These are phyloP conservation scores for Halictus quadricinctus DNA, from an alignment of 2,888 invertebrate genomes.

Conservation along the genomic window DNA sequence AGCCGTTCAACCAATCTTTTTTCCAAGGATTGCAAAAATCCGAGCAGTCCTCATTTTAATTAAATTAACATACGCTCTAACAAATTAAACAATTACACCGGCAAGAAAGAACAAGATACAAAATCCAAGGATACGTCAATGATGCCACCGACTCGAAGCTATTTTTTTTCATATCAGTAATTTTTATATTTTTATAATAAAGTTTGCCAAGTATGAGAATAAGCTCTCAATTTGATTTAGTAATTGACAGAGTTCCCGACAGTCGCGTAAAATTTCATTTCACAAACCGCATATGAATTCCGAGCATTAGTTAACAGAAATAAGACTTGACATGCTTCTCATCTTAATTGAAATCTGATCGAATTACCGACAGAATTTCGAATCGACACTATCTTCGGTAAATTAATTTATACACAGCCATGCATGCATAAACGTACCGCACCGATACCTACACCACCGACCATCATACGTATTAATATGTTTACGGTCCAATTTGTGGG, in stretches of 20 bases:
- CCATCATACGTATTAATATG: background rate
- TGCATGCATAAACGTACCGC: background rate
- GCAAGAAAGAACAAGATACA: no score
- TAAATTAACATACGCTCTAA: no score
- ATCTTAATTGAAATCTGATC: background rate
- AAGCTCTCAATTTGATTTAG: no score
- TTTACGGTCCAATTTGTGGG: background rate
- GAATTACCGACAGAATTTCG: background rate
- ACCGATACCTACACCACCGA: background rate
- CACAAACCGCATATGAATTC: background rate
- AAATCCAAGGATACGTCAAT: no score
- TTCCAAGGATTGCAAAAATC: background rate
- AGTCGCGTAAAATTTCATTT: background rate
- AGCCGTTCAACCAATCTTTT: background rate
- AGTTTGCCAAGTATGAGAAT: no score
- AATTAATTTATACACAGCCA: background rate
- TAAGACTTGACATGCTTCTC: background rate
- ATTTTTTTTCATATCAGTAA: no score
- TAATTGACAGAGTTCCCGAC: no score
- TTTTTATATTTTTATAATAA: no score
- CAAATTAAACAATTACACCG: no score
- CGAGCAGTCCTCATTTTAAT: background rate
- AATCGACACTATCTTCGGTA: background rate
- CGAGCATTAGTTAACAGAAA: background rate
- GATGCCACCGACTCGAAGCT: no score